Percentiles rank a stretch among this genome's conserved stretches.
Conservation (phyloP, 2,797 vertebrate genomes). For the Poecilia velifera region DNA sequence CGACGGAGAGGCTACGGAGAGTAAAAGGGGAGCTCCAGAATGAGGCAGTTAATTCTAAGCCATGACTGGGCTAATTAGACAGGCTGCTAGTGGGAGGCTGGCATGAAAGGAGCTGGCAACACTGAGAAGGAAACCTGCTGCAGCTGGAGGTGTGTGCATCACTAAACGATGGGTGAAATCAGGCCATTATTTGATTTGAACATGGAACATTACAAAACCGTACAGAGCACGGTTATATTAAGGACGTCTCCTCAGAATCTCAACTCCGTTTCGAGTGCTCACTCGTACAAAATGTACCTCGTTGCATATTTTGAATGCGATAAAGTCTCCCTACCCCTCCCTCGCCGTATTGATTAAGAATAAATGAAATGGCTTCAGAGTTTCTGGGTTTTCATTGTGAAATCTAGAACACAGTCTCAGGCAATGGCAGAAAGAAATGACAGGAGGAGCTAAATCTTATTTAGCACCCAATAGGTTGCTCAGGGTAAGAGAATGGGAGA, state of each 20-base stretch:
- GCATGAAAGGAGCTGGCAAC: conserved; percentile 60
- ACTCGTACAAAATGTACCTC: neutral
- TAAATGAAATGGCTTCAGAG: conserved; percentile 26
- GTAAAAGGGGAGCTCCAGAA: conserved; percentile 41
- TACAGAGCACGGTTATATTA: neutral
- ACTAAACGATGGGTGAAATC: conserved; percentile 46
- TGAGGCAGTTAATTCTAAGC: conserved; percentile 62
- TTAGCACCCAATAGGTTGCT: conserved; percentile 46
- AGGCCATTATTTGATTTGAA: conserved; percentile 38
- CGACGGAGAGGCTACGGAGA: conserved; percentile 37
- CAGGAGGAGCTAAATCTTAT: conserved; percentile 30
- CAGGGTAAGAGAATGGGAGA: conserved; percentile 37
- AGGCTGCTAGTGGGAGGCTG: conserved; percentile 68
- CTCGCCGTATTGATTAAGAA: conserved; percentile 2
- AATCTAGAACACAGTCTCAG: conserved; percentile 41
- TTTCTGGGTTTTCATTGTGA: conserved; percentile 34
- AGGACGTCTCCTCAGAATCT: neutral
- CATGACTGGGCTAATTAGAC: conserved; percentile 68
- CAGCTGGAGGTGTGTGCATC: conserved; percentile 40
- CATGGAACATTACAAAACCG: conserved; percentile 13
- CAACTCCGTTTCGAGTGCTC: conserved; percentile 7
- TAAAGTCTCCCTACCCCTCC: neutral
- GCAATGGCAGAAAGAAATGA: conserved; percentile 35
- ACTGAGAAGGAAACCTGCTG: conserved; percentile 47
- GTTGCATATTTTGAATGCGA: conserved; percentile 9